Percentiles rank a stretch among this genome's conserved stretches.
Conservation (phyloP, 1,140 invertebrate species). For the Lordiphosa stackelbergi region DNA sequence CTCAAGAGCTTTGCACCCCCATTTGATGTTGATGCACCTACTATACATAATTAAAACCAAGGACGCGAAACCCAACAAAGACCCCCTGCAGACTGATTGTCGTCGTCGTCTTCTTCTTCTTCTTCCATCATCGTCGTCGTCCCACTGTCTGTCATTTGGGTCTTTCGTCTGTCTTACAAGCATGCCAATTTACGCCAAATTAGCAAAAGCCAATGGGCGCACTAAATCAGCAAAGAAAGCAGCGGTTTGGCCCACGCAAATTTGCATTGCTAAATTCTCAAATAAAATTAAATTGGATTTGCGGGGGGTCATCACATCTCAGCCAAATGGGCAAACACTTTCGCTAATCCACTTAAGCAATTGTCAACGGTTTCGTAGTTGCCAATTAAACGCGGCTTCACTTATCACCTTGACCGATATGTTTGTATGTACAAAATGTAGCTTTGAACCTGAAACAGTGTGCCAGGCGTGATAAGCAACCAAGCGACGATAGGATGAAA, state of each 20-base stretch:
- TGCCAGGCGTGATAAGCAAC: not conserved
- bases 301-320: not conserved
- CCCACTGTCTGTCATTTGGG: not conserved
- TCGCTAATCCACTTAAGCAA: conserved; percentile 63
- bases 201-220: conserved; percentile 61
- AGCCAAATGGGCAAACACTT: conserved; percentile 44
- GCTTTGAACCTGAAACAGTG: conserved; percentile 11
- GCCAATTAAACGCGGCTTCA: conserved; percentile 18
- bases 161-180: conserved; percentile 39
- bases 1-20: not conserved
- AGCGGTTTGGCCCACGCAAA: conserved; percentile 29
- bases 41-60: conserved; percentile 66
- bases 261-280: conserved; percentile 41
- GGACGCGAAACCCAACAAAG: conserved; percentile 67
- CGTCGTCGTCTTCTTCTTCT: not conserved
- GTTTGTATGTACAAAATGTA: conserved; percentile 2
- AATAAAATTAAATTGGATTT: conserved; percentile 72
- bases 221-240: conserved; percentile 50
- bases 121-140: conserved; percentile 3
- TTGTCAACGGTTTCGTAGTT: conserved; percentile 28
- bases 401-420: conserved; percentile 35
- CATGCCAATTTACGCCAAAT: conserved; percentile 65
- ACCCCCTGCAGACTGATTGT: conserved; percentile 60
- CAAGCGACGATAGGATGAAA: not conserved
- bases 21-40: conserved; percentile 12